A percentile compares a stretch with the other conserved stretches of the same genome.
Evolutionary conservation across 2,888 invertebrate genomes (phyloP).

Genomic region (Lapara coniferarum): DNA sequence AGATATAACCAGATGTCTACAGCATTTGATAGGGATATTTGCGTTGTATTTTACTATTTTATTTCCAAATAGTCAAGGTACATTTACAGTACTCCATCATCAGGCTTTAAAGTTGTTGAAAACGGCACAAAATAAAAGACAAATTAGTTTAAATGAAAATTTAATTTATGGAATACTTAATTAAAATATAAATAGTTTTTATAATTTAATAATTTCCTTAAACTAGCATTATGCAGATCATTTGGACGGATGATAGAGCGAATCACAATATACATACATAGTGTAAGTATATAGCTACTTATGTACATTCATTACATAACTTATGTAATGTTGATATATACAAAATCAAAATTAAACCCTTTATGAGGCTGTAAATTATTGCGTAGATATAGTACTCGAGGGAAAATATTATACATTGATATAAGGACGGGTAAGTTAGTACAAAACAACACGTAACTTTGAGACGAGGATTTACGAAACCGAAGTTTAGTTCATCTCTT

Average conservation of each 20-base stretch:
- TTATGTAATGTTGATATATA: slow-evolving; percentile 11
- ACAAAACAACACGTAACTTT: too few species aligned
- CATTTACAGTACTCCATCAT: too few species aligned
- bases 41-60: too few species aligned
- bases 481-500: too few species aligned
- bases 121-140: slow-evolving; percentile 35
- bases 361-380: neutral
- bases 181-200: slow-evolving; percentile 60
- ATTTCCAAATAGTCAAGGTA: too few species aligned
- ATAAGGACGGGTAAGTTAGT: too few species aligned
- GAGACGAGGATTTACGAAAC: too few species aligned
- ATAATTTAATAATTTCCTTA: slow-evolving; percentile 67
- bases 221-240: slow-evolving; percentile 46
- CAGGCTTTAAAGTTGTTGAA: too few species aligned
- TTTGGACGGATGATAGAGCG: slow-evolving; percentile 62
- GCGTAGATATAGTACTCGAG: too few species aligned
- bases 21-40: too few species aligned
- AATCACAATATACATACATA: slow-evolving; percentile 77
- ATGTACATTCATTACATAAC: slow-evolving; percentile 37
- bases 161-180: slow-evolving; percentile 51
- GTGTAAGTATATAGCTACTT: slow-evolving; percentile 59
- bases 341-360: neutral
- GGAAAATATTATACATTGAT: too few species aligned
- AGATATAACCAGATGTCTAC: too few species aligned
- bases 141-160: slow-evolving; percentile 40